Conservation (phyloP, 2,113 vertebrate species). For the Scomber scombrus region DNA sequence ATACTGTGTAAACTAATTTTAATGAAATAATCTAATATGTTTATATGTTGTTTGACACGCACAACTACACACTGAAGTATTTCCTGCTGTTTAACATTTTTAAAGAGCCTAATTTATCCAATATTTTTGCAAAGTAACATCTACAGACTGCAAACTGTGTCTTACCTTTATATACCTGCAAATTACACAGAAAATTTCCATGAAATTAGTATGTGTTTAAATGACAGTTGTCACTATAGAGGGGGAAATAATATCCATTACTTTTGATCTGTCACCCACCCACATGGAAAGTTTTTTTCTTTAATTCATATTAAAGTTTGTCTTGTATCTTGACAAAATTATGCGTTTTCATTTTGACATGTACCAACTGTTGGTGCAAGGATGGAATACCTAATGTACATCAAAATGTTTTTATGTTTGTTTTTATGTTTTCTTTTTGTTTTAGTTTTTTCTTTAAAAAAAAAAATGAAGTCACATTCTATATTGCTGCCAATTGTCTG, state of each 20-base stretch:
- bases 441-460: too few species aligned
- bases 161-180: too few species aligned
- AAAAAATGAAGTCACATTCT: conserved; percentile 48
- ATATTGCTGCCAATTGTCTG: conserved; percentile 56
- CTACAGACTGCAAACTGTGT: too few species aligned
- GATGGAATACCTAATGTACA: not conserved
- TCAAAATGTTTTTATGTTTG: conserved; percentile 12
- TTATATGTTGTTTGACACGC: too few species aligned
- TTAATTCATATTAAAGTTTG: not conserved
- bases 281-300: conserved; percentile 12
- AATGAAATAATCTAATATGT: too few species aligned
- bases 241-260: not conserved
- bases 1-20: too few species aligned
- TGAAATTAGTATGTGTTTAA: not conserved
- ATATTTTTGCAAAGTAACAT: too few species aligned
- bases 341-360: conserved; percentile 18
- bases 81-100: too few species aligned
- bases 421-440: conserved; percentile 1
- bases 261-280: conserved; percentile 12
- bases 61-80: too few species aligned
- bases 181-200: too few species aligned
- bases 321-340: not conserved
- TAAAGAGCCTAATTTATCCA: too few species aligned
- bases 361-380: not conserved
- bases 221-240: not conserved